Evolutionary conservation across 2,797 vertebrate species (phyloP).

Genomic region (Etheostoma nigrum): DNA sequence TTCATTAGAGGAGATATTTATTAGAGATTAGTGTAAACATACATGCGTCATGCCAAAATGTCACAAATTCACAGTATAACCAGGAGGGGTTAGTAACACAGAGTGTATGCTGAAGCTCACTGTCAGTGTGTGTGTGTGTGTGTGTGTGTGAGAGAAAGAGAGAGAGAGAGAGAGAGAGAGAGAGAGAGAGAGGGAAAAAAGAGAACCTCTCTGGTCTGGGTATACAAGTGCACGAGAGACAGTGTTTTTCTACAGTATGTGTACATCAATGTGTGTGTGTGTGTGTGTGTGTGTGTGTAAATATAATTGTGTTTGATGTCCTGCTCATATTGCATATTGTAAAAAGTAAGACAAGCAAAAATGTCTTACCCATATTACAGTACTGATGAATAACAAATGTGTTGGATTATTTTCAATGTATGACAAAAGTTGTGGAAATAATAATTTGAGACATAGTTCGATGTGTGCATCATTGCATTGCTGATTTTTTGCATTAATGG

Average conservation of each 20-base stretch:
- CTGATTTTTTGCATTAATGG: too few relatives aligned
- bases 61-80: slow-evolving; percentile 36
- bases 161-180: not conserved
- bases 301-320: slow-evolving; percentile 14
- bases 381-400: not conserved
- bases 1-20: slow-evolving; percentile 36
- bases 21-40: slow-evolving; percentile 38
- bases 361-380: not conserved
- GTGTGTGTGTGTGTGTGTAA: slow-evolving; percentile 1
- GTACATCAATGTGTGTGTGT: slow-evolving; percentile 5
- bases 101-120: slow-evolving; percentile 37
- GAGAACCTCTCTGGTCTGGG: slow-evolving; percentile 42
- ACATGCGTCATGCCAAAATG: slow-evolving; percentile 15
- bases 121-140: slow-evolving; percentile 17
- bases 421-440: not conserved
- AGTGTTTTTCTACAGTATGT: slow-evolving; percentile 39
- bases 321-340: slow-evolving; percentile 16
- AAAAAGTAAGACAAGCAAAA: slow-evolving; percentile 3
- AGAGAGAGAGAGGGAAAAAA: not conserved
- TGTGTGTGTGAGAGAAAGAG: not conserved
- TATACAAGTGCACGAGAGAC: slow-evolving; percentile 45
- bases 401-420: not conserved
- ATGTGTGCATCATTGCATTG: not conserved
- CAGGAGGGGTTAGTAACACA: slow-evolving; percentile 67
- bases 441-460: not conserved